Conservation (phyloP, 2,888 invertebrate species). For the Tenthredo scrophulariae region DNA sequence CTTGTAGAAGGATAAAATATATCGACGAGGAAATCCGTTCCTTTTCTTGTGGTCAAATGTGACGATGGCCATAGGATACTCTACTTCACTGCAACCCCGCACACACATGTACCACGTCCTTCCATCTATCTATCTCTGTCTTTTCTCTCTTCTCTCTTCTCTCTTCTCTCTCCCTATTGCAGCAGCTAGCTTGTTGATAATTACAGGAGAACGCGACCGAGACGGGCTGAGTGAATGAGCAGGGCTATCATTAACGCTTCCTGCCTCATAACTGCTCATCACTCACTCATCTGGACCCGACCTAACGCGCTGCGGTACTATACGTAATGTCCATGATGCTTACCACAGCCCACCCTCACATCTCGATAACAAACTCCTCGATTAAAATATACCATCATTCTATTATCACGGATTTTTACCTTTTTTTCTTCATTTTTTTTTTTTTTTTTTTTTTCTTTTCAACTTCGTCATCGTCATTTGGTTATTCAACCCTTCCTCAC, state of each 20-base stretch:
- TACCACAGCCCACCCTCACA: neutral
- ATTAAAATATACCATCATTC: neutral
- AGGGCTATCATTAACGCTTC: slow-evolving; percentile 78
- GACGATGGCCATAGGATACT: too few species aligned
- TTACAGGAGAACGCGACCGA: slow-evolving; percentile 73
- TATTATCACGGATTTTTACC: neutral
- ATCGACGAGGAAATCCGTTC: too few species aligned
- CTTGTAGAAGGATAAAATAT: too few species aligned
- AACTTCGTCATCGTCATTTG: too few species aligned
- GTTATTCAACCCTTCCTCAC: too few species aligned
- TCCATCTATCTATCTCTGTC: neutral
- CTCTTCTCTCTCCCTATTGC: neutral
- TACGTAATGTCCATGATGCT: neutral
- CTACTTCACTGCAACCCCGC: neutral
- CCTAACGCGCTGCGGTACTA: slow-evolving; percentile 6
- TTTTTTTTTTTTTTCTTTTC: too few species aligned
- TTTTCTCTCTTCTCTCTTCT: neutral
- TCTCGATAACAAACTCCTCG: neutral
- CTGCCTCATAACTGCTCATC: slow-evolving; percentile 75
- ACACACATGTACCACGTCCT: too few species aligned
- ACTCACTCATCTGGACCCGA: slow-evolving; percentile 66
- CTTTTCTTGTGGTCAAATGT: too few species aligned
- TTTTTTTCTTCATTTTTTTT: too few species aligned
- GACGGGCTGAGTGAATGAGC: slow-evolving; percentile 70
- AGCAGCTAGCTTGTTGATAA: slow-evolving; percentile 66